Base-by-base conservation (phyloP, 2,113 vertebrate species). In the Trematomus loennbergii region DNA sequence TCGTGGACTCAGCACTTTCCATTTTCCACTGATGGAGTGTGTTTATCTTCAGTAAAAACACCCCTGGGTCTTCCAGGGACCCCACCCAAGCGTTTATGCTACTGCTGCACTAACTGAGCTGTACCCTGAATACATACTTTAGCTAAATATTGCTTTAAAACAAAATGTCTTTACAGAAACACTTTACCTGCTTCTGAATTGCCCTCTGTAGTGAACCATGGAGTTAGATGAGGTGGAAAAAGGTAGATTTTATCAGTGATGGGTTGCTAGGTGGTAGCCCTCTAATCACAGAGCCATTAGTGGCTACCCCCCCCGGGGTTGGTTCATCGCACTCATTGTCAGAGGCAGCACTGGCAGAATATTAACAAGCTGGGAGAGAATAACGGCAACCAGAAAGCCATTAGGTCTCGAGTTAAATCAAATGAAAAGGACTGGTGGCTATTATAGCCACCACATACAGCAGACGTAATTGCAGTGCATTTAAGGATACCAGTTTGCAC, bases 1-100 rank as follows among this genome's bases (percentile, higher is more conserved):
- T 53, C 3, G 36, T 69, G 53, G 82, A 78, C 64, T 91, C 89
- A 88, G 89, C 87, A 82, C 72, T 93, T 89, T 87, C 72, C 76
- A 67, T 79, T 88, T 86, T 86, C 74, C 81, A 59, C 73, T 17
- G 65, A 75, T 40, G 70, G 72, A 61, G 69, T 18, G 69, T 43
- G 83, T 78, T 87, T 71, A 78, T 83, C 83, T 60, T 84, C 61
- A 75, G 33, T 52, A 84, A 81, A 64, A 89, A 87, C 48, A 72
- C 18, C 17, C 40, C 59, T 13, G 29, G 55, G 75, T 87, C 83
- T 64, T 84, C 65, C 52, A 63, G 45, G 61, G 72, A 78, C 69
- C 62, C 72, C 50, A 48, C 40, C 65, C 36, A 53, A 1, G 1
- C 10, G 40, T 59, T 65, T 70, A 60, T 59, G 8, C 54, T 46